phyloP scores from a whole-genome alignment of 2,797 vertebrate genomes.

The Artibeus jamaicensis region DNA sequence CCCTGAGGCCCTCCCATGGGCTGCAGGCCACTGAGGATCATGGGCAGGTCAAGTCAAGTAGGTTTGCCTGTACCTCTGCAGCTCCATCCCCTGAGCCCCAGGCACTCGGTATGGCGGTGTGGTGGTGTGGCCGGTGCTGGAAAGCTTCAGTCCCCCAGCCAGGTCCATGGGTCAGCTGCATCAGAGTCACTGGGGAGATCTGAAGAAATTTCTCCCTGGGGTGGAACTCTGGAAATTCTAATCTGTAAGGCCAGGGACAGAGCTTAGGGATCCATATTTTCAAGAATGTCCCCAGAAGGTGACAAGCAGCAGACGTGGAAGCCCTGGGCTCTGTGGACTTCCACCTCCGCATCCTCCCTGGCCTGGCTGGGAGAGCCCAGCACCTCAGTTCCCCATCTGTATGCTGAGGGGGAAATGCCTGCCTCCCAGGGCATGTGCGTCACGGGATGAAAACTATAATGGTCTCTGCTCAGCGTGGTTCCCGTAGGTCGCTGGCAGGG shows the following conservation, averaged over 20 bases:
- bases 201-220: neutral
- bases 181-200: neutral
- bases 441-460: neutral
- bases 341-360: neutral
- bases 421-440: neutral
- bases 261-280: neutral
- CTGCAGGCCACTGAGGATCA: neutral
- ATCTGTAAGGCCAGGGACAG: neutral
- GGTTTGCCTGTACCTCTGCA: neutral
- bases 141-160: too few species aligned
- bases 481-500: neutral
- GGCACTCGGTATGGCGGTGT: accelerated
- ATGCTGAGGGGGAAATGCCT: neutral
- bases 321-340: neutral
- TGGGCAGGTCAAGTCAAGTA: neutral
- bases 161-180: neutral
- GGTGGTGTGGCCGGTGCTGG: neutral
- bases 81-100: accelerated
- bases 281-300: neutral
- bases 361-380: neutral
- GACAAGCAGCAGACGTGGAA: neutral
- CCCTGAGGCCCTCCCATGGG: neutral
- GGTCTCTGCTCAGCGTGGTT: neutral
- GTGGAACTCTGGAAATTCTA: neutral
- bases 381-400: neutral